Evolutionary conservation across 2,888 invertebrate species (phyloP).

Genomic region (Diaprepes abbreviatus): DNA sequence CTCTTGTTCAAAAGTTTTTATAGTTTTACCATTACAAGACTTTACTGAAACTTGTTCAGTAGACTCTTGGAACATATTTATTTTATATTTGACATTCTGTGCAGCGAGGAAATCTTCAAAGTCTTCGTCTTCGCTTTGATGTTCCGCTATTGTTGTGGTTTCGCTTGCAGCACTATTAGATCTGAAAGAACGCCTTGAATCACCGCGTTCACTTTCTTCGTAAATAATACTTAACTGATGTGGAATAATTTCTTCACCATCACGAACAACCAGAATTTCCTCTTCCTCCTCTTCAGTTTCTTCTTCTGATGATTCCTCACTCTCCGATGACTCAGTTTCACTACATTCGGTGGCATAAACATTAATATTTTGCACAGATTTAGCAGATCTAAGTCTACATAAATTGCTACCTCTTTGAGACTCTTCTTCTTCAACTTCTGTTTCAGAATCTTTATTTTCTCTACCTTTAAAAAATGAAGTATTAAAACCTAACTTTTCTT

Average conservation of each 20-base stretch:
- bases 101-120: slow-evolving; percentile 48
- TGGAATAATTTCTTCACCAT: slow-evolving; percentile 63
- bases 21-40: not conserved
- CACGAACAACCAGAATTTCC: slow-evolving; percentile 51
- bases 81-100: slow-evolving; percentile 47
- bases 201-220: slow-evolving; percentile 72
- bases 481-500: slow-evolving; percentile 40
- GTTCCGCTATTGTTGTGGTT: slow-evolving; percentile 61
- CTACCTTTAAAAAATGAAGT: slow-evolving; percentile 38
- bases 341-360: slow-evolving; percentile 61
- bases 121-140: slow-evolving; percentile 63
- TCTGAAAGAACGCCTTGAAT: slow-evolving; percentile 59
- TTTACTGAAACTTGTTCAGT: slow-evolving; percentile 14
- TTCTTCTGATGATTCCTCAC: slow-evolving; percentile 53
- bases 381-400: slow-evolving; percentile 67
- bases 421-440: slow-evolving; percentile 57
- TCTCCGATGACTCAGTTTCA: slow-evolving; percentile 54
- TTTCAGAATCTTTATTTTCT: slow-evolving; percentile 56
- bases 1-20: slow-evolving; percentile 20
- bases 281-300: slow-evolving; percentile 62
- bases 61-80: slow-evolving; percentile 45
- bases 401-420: slow-evolving; percentile 51
- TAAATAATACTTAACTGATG: slow-evolving; percentile 74
- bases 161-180: slow-evolving; percentile 63
- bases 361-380: slow-evolving; percentile 71